Evolutionary conservation across 2,113 vertebrate genomes (phyloP).

Genomic region (Hydrolagus affinis): DNA sequence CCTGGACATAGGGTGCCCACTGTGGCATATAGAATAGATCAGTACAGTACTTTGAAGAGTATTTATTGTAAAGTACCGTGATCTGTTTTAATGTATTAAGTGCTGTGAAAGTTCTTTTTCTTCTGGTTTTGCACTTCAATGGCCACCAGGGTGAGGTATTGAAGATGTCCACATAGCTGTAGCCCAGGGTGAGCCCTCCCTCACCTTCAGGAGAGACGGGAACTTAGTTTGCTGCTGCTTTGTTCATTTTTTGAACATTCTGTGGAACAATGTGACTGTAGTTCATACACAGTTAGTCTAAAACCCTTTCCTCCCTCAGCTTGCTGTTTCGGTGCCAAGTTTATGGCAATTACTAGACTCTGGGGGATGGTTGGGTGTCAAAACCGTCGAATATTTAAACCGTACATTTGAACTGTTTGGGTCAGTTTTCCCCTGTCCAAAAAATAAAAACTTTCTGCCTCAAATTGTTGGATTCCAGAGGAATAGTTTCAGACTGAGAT

Average conservation of each 20-base stretch:
- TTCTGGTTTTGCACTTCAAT: too few relatives aligned
- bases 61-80: too few relatives aligned
- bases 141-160: too few relatives aligned
- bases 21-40: too few relatives aligned
- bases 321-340: not conserved
- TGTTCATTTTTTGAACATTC: not conserved
- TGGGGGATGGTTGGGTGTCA: not conserved
- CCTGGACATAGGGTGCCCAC: too few relatives aligned
- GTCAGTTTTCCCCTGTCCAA: not conserved
- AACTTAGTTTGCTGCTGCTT: not conserved
- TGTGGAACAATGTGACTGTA: not conserved
- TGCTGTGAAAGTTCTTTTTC: too few relatives aligned
- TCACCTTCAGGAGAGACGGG: too few relatives aligned
- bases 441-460: not conserved
- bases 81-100: too few relatives aligned
- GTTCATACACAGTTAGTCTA: not conserved
- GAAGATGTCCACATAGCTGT: too few relatives aligned
- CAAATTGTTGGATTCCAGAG: not conserved
- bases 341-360: not conserved
- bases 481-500: conserved; percentile 39
- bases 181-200: too few relatives aligned
- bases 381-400: not conserved
- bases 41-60: too few relatives aligned
- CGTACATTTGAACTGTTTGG: not conserved
- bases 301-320: not conserved